These are phyloP conservation scores for Gonocerus acuteangulatus DNA, from an alignment of 2,888 invertebrate species.

Conservation along the genomic window DNA sequence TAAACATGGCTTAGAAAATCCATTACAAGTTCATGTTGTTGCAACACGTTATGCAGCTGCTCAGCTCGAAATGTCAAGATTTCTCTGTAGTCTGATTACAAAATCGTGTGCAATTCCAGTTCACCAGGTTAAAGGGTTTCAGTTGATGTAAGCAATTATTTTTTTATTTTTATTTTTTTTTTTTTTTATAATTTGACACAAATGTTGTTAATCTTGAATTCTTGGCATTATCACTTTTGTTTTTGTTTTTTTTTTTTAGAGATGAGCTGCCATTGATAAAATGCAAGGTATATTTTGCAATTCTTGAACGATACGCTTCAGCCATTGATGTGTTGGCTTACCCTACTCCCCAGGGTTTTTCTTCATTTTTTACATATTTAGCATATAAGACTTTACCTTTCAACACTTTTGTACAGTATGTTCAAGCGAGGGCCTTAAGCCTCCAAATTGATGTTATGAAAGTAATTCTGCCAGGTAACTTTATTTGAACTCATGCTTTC, in stretches of 20 bases:
- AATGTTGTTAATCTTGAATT: neutral
- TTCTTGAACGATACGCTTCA: slow-evolving; percentile 72
- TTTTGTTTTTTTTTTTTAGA: slow-evolving; percentile 46
- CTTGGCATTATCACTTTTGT: neutral
- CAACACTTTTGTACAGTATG: slow-evolving; percentile 74
- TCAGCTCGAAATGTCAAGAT: slow-evolving; percentile 70
- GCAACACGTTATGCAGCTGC: slow-evolving; percentile 74
- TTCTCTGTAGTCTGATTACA: slow-evolving; percentile 66
- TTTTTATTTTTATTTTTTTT: slow-evolving; percentile 9
- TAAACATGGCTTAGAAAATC: slow-evolving; percentile 49
- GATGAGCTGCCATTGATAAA: slow-evolving; percentile 65
- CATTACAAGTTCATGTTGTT: slow-evolving; percentile 68
- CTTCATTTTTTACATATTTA: slow-evolving; percentile 79
- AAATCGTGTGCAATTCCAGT: slow-evolving; percentile 59
- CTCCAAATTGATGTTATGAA: slow-evolving; percentile 82
- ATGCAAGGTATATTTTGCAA: slow-evolving; percentile 64
- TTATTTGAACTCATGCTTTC: no score
- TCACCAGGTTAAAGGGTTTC: slow-evolving; percentile 65
- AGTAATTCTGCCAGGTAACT: slow-evolving; percentile 64
- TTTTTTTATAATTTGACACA: no score
- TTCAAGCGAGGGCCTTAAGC: slow-evolving; percentile 72
- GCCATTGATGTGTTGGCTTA: slow-evolving; percentile 73
- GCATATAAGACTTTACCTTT: slow-evolving; percentile 71
- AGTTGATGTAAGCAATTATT: slow-evolving; percentile 57
- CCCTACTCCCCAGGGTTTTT: slow-evolving; percentile 77